Base-by-base conservation (phyloP, 1,140 invertebrate species). In the Centruroides sculpturatus region DNA sequence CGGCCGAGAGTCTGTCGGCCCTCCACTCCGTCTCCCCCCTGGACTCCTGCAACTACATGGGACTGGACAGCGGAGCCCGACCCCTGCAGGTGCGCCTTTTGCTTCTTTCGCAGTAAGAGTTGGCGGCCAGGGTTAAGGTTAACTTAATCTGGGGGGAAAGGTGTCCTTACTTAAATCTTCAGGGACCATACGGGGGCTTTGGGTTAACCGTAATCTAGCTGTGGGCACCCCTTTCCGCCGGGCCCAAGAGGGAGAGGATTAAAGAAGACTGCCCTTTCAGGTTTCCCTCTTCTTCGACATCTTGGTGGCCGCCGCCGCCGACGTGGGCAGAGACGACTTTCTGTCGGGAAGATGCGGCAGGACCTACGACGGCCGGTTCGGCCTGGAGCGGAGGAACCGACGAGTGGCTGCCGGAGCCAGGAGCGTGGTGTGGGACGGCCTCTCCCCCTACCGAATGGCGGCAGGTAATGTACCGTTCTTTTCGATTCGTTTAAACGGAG, bases 201-300 rank as follows among this genome's bases (percentile, higher is more conserved):
- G n/a, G n/a, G n/a, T n/a, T n/a, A n/a, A n/a, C n/a, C n/a, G n/a
- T n/a, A n/a, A n/a, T n/a, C n/a, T n/a, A n/a, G n/a, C n/a, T n/a
- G n/a, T n/a, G n/a, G n/a, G n/a, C n/a, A n/a, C n/a, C n/a, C n/a
- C n/a, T n/a, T n/a, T n/a, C n/a, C n/a, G n/a, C n/a, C n/a, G n/a
- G n/a, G n/a, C n/a, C n/a, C n/a, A n/a, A n/a, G n/a, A n/a, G n/a
- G n/a, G n/a, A n/a, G n/a, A n/a, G n/a, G n/a, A n/a, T 23, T 52
- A n/a, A 46, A 60, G 5, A 47, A 48, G 41, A 13, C 8, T 59
- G 41, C 53, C 35, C 60, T 66, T 71, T 51, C 63, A 78, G 77
- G 64, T 79, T 10, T 79, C 77, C 1, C 65, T 79, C 36, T 78
- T 74, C 67, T 79, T 77, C 68, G 78, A 79, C 68, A 69, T 79